Conservation (phyloP, 2,113 vertebrate species). For the Pheucticus melanocephalus region DNA sequence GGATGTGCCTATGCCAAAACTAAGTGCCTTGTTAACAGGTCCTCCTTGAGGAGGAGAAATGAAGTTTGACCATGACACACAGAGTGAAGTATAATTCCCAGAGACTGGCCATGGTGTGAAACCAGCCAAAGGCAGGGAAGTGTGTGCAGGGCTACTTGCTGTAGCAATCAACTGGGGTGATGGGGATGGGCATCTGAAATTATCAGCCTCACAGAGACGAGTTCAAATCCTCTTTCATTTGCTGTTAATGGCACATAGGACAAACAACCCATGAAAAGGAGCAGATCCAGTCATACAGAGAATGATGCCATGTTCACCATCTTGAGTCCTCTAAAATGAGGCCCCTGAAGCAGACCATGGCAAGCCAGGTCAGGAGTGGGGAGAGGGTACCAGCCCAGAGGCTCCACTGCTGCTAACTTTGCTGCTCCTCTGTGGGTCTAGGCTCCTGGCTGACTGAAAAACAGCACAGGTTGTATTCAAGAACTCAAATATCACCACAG, state of each 20-base stretch:
- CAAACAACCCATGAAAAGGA: not conserved
- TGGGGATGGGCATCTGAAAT: not conserved
- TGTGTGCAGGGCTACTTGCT: fast-evolving
- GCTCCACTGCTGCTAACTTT: not conserved
- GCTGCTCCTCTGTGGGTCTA: not conserved
- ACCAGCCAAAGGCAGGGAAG: fast-evolving
- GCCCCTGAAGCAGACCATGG: not conserved
- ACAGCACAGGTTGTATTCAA: not conserved
- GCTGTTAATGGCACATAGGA: fast-evolving
- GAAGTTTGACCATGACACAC: not conserved
- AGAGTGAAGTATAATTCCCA: not conserved
- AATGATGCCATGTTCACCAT: not conserved
- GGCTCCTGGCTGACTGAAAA: not conserved
- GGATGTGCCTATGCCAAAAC: not conserved
- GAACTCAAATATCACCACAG: not conserved
- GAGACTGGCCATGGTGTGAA: fast-evolving
- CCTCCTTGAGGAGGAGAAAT: not conserved
- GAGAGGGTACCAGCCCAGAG: not conserved
- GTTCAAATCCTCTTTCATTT: not conserved
- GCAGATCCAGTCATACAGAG: not conserved
- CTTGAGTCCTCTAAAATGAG: not conserved
- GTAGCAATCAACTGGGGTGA: not conserved
- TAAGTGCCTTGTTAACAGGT: not conserved
- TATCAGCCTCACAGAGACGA: not conserved
- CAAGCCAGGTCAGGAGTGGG: not conserved